phyloP scores from a whole-genome alignment of 23 tunicate genomes.

The Corella eumyota region DNA sequence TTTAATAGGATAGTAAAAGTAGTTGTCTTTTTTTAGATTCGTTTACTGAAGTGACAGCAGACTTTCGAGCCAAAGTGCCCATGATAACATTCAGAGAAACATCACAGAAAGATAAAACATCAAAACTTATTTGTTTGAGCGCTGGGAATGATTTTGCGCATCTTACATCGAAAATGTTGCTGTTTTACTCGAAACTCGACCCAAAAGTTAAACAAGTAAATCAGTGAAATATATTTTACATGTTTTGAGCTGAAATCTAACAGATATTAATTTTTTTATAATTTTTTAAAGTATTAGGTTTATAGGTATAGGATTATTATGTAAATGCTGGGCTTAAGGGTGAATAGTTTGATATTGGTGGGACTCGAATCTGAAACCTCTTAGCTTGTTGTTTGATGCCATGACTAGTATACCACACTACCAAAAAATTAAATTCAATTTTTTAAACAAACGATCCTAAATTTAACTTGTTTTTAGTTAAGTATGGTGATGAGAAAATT shows the following conservation, averaged over 20 bases:
- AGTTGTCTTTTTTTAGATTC: constrained; percentile 23
- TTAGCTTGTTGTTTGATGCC: not conserved
- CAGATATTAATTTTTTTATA: not conserved
- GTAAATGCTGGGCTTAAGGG: too few species aligned
- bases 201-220: constrained; percentile 48
- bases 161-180: constrained; percentile 31
- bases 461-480: too few species aligned
- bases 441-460: too few species aligned
- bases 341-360: too few species aligned
- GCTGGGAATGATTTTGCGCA: constrained; percentile 37
- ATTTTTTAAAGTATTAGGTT: too few species aligned
- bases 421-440: too few species aligned
- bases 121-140: constrained; percentile 22
- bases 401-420: too few species aligned
- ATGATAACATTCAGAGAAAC: constrained; percentile 30
- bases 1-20: not conserved
- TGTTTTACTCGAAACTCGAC: constrained; percentile 36
- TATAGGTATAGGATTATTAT: too few species aligned
- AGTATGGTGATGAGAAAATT: constrained; percentile 62
- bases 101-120: too few species aligned
- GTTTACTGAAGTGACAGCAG: constrained; percentile 30
- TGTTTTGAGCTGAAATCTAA: too few species aligned
- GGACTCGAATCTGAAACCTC: too few species aligned
- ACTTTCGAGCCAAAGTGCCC: constrained; percentile 54
- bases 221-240: too few species aligned